These are phyloP conservation scores for Tenebrio molitor DNA, from an alignment of 1,140 invertebrate species.

Conservation along the genomic window DNA sequence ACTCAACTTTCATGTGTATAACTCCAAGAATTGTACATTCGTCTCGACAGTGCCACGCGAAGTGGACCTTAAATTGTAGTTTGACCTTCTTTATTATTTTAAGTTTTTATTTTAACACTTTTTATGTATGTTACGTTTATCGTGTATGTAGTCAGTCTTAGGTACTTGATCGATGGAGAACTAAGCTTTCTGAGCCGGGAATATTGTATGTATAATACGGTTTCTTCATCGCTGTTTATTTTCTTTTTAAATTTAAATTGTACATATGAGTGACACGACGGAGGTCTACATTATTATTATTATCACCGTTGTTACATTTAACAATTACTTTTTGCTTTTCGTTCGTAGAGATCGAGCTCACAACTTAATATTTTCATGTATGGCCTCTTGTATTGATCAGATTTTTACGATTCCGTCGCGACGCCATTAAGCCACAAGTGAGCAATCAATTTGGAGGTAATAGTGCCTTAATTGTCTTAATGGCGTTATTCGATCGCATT, in stretches of 20 bases:
- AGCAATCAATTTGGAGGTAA: neutral
- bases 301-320: neutral
- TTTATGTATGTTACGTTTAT: constrained; percentile 9
- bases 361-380: neutral
- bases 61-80: constrained; percentile 4
- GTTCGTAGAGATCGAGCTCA: neutral
- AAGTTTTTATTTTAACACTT: constrained; percentile 28
- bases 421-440: neutral
- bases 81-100: constrained; percentile 6
- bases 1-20: too few species aligned
- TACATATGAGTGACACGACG: neutral
- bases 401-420: neutral
- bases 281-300: constrained; percentile 12
- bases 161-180: neutral
- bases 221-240: neutral
- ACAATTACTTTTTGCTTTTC: neutral
- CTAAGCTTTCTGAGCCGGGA: too few species aligned
- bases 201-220: too few species aligned
- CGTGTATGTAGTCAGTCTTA: neutral
- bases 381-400: constrained; percentile 6
- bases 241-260: neutral
- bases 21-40: neutral
- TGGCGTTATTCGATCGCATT: neutral
- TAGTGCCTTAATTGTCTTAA: constrained; percentile 8
- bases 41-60: neutral